Base-by-base conservation (phyloP, 2,113 vertebrate species). In the Mellivora capensis region DNA sequence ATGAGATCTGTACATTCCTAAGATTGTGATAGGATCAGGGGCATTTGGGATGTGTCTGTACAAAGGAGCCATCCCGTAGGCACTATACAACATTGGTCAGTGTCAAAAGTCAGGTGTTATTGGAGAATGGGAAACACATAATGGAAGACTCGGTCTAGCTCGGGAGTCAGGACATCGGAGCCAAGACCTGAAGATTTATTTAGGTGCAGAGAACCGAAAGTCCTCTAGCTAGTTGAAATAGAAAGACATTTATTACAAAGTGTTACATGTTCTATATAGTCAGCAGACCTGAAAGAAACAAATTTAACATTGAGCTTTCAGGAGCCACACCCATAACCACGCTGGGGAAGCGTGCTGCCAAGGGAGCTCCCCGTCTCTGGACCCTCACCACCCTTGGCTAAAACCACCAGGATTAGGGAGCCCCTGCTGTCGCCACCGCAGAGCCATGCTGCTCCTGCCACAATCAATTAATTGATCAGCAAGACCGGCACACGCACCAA, bases 401-500 rank as follows among this genome's bases (percentile, higher is more conserved):
- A 87, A 47, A 83, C 84, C 64, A 23, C 64, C 74, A 76, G 27
- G 25, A 9, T 76, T 27, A 7, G 20, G 14, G 42, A 47, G 25
- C 42, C 42, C 42, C 25, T 76, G 42, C 42, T 47, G 74, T 31
- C 7, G 7, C 17, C 67, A 21, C 67, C 8, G 4, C 67, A 37
- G 34, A 37, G 34, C 67, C 34, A 69, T 1, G 12, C 42, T 44
- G 72, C 72, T 76, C 42, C 72, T 47, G 42, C 42, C 72, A 77
- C 25, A 0, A 77, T 47, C 74, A 47, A 47, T 31, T 18, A 47
- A 77, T 18, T 5, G 42, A 47, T 77, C 74, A 77, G 25, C 34
- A 82, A n/a, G 2, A 0, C 21, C 3, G 11, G 37, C 47, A 39
- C 47, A 14, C 1, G 6, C n/a, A 37, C 61, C 6, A n/a, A 37